These are phyloP conservation scores for Bursaphelenchus okinawaensis DNA, from an alignment of 2,888 invertebrate species.

Conservation along the genomic window DNA sequence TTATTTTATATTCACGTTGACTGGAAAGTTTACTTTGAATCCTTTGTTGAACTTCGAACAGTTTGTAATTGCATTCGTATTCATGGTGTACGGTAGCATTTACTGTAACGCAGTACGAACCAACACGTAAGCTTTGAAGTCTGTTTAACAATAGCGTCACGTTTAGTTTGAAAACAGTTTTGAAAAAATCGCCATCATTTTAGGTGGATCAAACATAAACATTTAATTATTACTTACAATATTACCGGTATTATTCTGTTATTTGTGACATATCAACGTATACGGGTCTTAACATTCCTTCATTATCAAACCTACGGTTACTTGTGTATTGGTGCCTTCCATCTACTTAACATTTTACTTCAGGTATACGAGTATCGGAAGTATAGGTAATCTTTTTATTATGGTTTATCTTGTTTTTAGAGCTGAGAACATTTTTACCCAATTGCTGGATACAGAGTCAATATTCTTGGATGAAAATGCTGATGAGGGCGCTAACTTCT, in stretches of 20 bases:
- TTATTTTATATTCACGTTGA: background rate
- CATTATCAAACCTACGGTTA: slow-evolving; percentile 1
- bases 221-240: slow-evolving; percentile 1
- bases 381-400: background rate
- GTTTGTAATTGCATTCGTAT: slow-evolving; percentile 23
- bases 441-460: slow-evolving; percentile 12
- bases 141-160: too few species aligned
- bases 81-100: slow-evolving; percentile 26
- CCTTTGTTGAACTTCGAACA: slow-evolving; percentile 31
- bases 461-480: background rate
- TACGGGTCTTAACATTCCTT: background rate
- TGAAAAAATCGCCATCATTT: background rate
- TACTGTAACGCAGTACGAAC: slow-evolving; percentile 25
- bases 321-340: background rate
- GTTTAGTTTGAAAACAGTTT: background rate
- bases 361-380: background rate
- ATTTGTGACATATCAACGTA: slow-evolving; percentile 2
- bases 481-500: slow-evolving; percentile 23
- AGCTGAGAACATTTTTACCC: background rate
- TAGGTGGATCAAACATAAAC: background rate
- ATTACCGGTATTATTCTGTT: background rate
- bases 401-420: background rate
- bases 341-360: background rate
- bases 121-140: slow-evolving; percentile 24
- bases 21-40: slow-evolving; percentile 11